Evolutionary conservation across 2,888 invertebrate species (phyloP), one percentile per base, ranked within the genome.

Genomic region (Calameuta pallipes): DNA sequence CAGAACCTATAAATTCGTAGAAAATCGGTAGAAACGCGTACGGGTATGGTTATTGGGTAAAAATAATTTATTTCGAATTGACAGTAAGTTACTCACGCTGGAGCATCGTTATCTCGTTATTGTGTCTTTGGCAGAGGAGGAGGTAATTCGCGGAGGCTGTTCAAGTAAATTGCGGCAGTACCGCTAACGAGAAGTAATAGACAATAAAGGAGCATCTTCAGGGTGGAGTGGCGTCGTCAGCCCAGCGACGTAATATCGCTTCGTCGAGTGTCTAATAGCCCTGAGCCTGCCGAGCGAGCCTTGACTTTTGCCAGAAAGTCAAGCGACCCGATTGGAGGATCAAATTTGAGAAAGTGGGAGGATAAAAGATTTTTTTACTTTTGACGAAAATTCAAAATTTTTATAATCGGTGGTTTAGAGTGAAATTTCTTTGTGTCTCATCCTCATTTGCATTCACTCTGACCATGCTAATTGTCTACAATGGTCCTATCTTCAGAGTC

Each of bases 31-130:
- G 6, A 41, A 41, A 6, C 15, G 41, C 6, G 41, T 41, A 41
- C 1, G 41, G 15, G 15, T 35, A 9, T 6, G 15, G 41, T 41
- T 15, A 41, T 15, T 6, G 41, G 41, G 1, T 15, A 15, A 15
- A 41, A 15, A 41, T 4, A 41, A 41, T 41, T 41, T 6, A 15
- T 41, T 4, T 41, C 15, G 41, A 15, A 41, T 41, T 15, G 41
- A 2, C 41, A 41, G 15, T 1, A 15, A 41, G 15, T 41, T 6
- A 6, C 15, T 41, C 41, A 6, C 1, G 41, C 80, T 78, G 82
- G 78, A 78, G 75, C 75, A 74, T 84, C 80, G 82, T 85, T 84
- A 85, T 80, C 79, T 83, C 84, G 79, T 85, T 83, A 84, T 81
- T 82, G 82, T 82, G 80, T 79, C 81, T 83, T 80, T 79, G 69